Base-by-base conservation (phyloP, 1,140 invertebrate genomes). In the Drosophila tristis region DNA sequence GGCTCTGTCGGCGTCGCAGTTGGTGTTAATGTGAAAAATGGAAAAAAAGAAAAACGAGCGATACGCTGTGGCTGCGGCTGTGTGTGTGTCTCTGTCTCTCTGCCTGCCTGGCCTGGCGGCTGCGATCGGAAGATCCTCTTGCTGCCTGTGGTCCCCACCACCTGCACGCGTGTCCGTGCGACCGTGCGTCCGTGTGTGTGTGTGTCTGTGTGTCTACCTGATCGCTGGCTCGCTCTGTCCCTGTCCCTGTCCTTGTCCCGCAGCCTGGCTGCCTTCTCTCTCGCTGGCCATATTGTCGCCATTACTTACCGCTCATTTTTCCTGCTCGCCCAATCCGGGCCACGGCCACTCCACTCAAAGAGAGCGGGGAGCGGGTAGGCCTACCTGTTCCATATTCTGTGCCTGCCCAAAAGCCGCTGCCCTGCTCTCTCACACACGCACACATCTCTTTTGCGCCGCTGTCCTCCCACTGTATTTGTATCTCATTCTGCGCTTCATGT, bases 321-420 rank as follows among this genome's bases (percentile, higher is more conserved):
- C 45, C 65, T 35, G 5, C 20, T 56, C 47, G 20, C 26, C 67
- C 67, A 71, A 71, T 71, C 67, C 53, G 20, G 25, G 45, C 5
- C 67, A 68, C 65, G 25, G 45, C 4, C 67, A 68, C 65, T 58
- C 67, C 67, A 68, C 67, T 71, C 67, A 71, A 70, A 35, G 35
- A 47, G 29, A 15, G 25, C 29, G 49, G 4, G 42, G 39, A 9
- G 39, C 2, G 9, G 9, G 8, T 23, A 48, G 31, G 23, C 39
- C 44, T 25, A 66, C 39, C 57, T 44, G 47, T 13, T 39, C 4
- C 4, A 11, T 39, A 35, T 11, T 39, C 35, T 39, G 35, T 13
- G 35, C 11, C 35, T 13, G 11, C 35, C 35, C 35, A 3, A 39
- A 39, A 39, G 20, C 20, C 20, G 20, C 20, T 20, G 20, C 20